Percentiles rank a stretch among this genome's conserved stretches.
Evolutionary conservation across 23 tunicate species (phyloP).

Genomic region (Botrylloides violaceus): DNA sequence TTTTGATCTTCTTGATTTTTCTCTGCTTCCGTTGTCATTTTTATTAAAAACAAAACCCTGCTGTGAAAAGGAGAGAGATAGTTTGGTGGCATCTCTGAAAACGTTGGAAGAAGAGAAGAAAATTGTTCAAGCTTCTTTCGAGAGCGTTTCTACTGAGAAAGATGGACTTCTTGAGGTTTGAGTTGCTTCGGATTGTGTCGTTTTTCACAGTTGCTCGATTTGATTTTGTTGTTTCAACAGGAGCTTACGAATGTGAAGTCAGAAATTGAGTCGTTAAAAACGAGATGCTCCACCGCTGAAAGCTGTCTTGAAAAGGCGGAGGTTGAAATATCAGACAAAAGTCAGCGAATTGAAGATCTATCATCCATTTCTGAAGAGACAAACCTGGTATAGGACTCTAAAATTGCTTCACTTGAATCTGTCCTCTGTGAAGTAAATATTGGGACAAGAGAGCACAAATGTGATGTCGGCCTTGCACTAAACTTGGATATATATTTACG

Average conservation of each 20-base stretch:
- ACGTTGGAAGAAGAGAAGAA: neutral
- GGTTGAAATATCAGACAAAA: conserved; percentile 11
- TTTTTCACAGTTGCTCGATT: neutral
- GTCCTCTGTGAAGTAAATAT: neutral
- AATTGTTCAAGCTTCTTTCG: neutral
- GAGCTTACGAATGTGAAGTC: neutral
- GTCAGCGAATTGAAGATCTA: neutral
- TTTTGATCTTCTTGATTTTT: no score
- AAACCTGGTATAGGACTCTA: no score
- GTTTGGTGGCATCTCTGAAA: neutral
- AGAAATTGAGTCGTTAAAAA: neutral
- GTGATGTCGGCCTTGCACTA: no score
- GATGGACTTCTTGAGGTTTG: conserved; percentile 6
- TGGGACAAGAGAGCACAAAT: no score
- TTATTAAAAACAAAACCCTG: no score
- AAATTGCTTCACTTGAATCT: no score
- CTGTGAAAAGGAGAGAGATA: conserved; percentile 3
- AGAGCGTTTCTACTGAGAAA: neutral
- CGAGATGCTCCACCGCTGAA: neutral
- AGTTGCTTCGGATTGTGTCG: neutral
- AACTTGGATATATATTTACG: no score
- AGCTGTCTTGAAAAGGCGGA: conserved; percentile 14
- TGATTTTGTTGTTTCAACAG: neutral
- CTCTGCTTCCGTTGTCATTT: no score
- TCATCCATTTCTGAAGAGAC: no score